These are phyloP conservation scores for Tetrax tetrax DNA, from an alignment of 2,113 vertebrate genomes.

Conservation along the genomic window DNA sequence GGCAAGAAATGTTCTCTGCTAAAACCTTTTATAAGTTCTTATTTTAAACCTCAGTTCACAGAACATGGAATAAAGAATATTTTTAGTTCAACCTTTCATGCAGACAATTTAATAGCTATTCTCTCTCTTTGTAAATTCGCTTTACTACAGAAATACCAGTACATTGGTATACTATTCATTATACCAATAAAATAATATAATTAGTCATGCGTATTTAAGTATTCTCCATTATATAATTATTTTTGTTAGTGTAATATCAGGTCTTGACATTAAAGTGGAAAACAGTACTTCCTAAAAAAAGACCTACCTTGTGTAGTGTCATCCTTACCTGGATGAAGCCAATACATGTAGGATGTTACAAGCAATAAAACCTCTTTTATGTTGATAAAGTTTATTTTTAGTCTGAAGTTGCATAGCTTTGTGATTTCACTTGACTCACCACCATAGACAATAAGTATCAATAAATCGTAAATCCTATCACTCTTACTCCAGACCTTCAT, in stretches of 20 bases:
- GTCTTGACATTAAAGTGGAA: neutral
- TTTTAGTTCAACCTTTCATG: neutral
- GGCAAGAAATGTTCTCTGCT: neutral
- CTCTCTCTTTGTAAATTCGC: neutral
- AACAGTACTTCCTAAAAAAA: neutral
- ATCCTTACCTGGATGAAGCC: rapidly evolving
- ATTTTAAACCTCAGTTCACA: neutral
- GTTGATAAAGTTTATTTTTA: neutral
- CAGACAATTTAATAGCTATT: neutral
- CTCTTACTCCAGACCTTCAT: neutral
- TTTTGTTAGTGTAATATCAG: neutral
- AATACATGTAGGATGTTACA: neutral
- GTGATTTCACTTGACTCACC: neutral
- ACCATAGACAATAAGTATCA: too few relatives aligned
- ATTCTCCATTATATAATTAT: neutral
- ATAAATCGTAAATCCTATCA: neutral
- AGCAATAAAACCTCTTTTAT: neutral
- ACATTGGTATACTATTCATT: neutral
- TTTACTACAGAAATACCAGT: neutral
- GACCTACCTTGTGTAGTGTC: neutral
- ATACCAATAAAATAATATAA: neutral
- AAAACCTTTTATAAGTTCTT: neutral
- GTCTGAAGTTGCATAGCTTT: neutral
- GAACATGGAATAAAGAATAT: neutral
- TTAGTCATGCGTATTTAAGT: neutral